Evolutionary conservation across 2,888 invertebrate genomes (phyloP).

Genomic region (Agrotis ipsilon): DNA sequence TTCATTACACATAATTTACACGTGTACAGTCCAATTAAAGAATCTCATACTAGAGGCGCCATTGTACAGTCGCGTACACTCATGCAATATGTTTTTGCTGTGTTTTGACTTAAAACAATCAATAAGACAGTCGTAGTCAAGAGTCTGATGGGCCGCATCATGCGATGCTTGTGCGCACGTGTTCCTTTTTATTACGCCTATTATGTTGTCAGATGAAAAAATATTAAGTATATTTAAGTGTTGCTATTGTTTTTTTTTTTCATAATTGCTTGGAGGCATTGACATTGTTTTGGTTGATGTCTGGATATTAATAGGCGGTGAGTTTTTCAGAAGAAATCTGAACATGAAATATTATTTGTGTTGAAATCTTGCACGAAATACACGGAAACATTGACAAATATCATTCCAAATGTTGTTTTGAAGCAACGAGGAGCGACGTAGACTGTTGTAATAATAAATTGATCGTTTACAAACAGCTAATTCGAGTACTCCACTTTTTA

Average conservation of each 20-base stretch:
- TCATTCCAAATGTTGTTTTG: not conserved
- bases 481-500: slow-evolving; percentile 36
- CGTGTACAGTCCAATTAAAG: slow-evolving; percentile 49
- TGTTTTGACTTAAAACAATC: slow-evolving; percentile 74
- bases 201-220: slow-evolving; percentile 82
- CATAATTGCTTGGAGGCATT: slow-evolving; percentile 69
- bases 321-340: not conserved
- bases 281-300: slow-evolving; percentile 60
- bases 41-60: slow-evolving; percentile 44
- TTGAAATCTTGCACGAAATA: not conserved
- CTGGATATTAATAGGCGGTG: slow-evolving; percentile 9
- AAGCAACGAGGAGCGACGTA: not conserved
- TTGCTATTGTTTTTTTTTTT: slow-evolving; percentile 73
- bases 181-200: slow-evolving; percentile 79
- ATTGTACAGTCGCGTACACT: slow-evolving; percentile 48
- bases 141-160: slow-evolving; percentile 80
- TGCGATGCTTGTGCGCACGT: slow-evolving; percentile 81
- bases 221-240: slow-evolving; percentile 76
- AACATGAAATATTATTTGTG: not conserved
- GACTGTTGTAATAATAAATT: slow-evolving; percentile 19
- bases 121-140: slow-evolving; percentile 73
- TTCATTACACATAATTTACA: slow-evolving; percentile 46
- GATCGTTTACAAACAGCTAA: slow-evolving; percentile 29
- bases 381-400: not conserved
- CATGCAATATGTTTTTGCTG: slow-evolving; percentile 66